Evolutionary conservation across 2,113 vertebrate species (phyloP), one percentile per base, ranked within the genome.

Genomic region (Vimba vimba): DNA sequence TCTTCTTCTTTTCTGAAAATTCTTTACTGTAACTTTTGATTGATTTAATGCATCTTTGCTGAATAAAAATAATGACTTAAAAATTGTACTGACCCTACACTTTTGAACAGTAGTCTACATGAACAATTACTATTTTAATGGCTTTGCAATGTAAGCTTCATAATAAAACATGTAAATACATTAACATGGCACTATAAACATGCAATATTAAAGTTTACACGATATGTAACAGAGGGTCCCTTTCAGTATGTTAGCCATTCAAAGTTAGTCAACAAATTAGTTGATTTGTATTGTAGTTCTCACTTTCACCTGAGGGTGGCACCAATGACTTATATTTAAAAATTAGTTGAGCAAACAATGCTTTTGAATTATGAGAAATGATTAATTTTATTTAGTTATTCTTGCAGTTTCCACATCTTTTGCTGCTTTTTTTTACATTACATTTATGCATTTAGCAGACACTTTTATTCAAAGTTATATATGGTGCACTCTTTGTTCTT

Each of bases 221-320:
- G 47, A 25, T 3, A 74, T 74, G 43, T 43, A 74, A 74, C 10
- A 47, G 7, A 8, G 7, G 39, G 39, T 43, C 39, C 39, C 39
- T 43, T 43, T 43, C 39, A 43, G 2, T 57, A 23, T 57, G 19
- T 21, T 19, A 55, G 3, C 19, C 55, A 19, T 57, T 57, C 52
- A 57, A 21, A 6, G 19, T 57, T 57, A 21, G 21, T 47, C 21
- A 27, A 64, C 47, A 11, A 71, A 30, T 25, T 62, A 62, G 10
- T 64, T 21, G 9, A 83, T 21, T 43, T 62, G 7, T 11, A 25
- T 13, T 68, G 82, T 77, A 87, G 60, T 75, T 27, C 82, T 47
- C 10, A 68, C 13, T 36, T 25, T 74, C 27, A 74, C 84, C 90
- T 86, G 4, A 69, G 81, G 88, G 60, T 87, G 90, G 87, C 87